Percentiles rank a stretch among this genome's conserved stretches.
phyloP scores from a whole-genome alignment of 64 coral and sea anemone species.

The Pachyseris speciosa region DNA sequence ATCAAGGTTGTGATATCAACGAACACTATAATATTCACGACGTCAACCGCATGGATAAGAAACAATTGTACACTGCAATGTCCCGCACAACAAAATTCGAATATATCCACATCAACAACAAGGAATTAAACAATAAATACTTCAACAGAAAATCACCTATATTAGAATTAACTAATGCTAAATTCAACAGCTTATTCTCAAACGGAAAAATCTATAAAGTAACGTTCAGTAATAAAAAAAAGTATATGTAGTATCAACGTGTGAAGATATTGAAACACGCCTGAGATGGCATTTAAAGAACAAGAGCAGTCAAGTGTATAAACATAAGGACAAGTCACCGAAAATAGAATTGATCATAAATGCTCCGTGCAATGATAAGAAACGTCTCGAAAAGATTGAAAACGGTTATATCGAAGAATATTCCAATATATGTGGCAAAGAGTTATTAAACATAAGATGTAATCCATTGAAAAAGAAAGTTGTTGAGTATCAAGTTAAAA shows the following conservation, averaged over 20 bases:
- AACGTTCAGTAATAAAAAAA: not conserved
- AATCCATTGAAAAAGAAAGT: slow-evolving; percentile 16
- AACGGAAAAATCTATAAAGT: slow-evolving; percentile 52
- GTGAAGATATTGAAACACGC: slow-evolving; percentile 4
- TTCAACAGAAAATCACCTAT: not conserved
- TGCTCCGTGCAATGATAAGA: slow-evolving; percentile 43
- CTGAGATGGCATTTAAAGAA: slow-evolving; percentile 26
- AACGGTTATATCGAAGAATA: slow-evolving; percentile 53
- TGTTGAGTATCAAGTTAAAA: slow-evolving; percentile 10
- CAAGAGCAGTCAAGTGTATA: slow-evolving; percentile 18
- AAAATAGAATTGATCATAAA: slow-evolving; percentile 24
- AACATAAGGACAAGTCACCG: not conserved
- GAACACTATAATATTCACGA: slow-evolving; percentile 47
- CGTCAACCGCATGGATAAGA: slow-evolving; percentile 30
- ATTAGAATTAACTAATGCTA: slow-evolving; percentile 6
- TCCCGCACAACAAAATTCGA: slow-evolving; percentile 21
- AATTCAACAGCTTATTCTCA: slow-evolving; percentile 29
- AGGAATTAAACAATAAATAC: slow-evolving; percentile 39
- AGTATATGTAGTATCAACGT: slow-evolving; percentile 36
- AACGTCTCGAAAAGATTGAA: slow-evolving; percentile 16
- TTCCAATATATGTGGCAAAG: slow-evolving; percentile 7
- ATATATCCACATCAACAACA: slow-evolving; percentile 11
- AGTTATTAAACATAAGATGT: slow-evolving; percentile 17
- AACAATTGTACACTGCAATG: slow-evolving; percentile 22
- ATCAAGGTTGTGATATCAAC: slow-evolving; percentile 33